Evolutionary conservation across 2,888 invertebrate species (phyloP).

Genomic region (Catonia carolina): DNA sequence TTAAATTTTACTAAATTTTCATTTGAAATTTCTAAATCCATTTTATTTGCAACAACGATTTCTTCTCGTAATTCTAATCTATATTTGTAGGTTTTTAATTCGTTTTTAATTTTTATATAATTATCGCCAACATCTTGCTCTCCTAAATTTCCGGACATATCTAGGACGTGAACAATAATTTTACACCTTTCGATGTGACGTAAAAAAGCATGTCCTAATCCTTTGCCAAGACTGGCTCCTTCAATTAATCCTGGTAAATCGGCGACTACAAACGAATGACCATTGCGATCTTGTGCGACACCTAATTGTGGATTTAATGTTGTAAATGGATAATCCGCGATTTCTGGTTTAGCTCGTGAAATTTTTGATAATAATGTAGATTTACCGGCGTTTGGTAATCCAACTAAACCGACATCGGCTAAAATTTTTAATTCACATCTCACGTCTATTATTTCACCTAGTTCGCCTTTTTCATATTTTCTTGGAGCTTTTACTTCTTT

Average conservation of each 20-base stretch:
- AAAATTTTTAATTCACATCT: constrained; percentile 17
- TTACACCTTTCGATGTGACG: constrained; percentile 4
- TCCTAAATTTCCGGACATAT: constrained; percentile 41
- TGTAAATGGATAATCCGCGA: constrained; percentile 23
- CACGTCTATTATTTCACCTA: not conserved
- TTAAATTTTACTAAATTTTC: too few species aligned
- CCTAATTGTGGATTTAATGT: constrained; percentile 19
- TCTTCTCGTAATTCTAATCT: too few species aligned
- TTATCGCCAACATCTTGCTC: too few species aligned
- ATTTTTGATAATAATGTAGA: constrained; percentile 13
- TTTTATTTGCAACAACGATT: too few species aligned
- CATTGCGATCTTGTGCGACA: not conserved
- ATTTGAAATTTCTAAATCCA: too few species aligned
- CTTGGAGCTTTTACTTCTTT: not conserved
- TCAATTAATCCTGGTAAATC: constrained; percentile 19
- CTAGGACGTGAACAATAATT: not conserved
- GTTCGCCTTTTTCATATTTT: not conserved
- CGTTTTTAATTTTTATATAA: too few species aligned
- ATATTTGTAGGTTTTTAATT: too few species aligned
- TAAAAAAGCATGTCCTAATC: constrained; percentile 13
- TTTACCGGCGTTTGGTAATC: constrained; percentile 24
- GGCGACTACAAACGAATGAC: constrained; percentile 19
- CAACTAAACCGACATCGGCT: constrained; percentile 22
- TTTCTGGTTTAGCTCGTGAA: constrained; percentile 11
- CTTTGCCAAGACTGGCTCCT: constrained; percentile 9